Evolutionary conservation across 2,113 vertebrate species (phyloP), one percentile per base, ranked within the genome.

Genomic region (Edolisoma coerulescens): DNA sequence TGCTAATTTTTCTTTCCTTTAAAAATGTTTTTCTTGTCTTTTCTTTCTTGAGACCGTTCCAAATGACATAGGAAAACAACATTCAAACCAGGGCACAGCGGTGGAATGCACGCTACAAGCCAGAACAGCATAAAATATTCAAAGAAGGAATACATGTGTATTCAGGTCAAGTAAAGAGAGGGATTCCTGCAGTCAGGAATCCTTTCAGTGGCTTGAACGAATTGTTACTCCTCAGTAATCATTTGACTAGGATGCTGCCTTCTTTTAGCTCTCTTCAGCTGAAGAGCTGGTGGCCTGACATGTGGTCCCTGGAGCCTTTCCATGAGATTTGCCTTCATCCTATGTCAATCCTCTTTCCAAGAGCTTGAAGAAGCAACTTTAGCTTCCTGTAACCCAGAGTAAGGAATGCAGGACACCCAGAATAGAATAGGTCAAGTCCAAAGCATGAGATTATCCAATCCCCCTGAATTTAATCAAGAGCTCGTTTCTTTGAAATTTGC

Each of bases 71-170:
- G 4, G 19, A 87, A 94, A 84, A 15, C 37, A 78, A 28, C 26
- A 50, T 69, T 91, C 28, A 69, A 89, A 82, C n/a, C 41, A 82
- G n/a, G 61, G 6, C 47, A 42, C 24, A 30, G 45, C 22, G 79
- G 45, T 54, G 63, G 84, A 91, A 95, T 35, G 53, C 30, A 28
- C 18, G n/a, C 44, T 57, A 65, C 57, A 53, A 89, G 81, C 53
- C 74, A 91, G 65, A 91, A 69, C 45, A 69, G 32, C 54, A 87
- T 93, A 57, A 96, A 97, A 93, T 96, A 93, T 93, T 94, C 74
- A 91, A 75, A 87, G 87, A 89, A 94, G 44, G 61, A 75, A 73
- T 61, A 78, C 15, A 7, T 27, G 20, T 3, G 0, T 64, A 87
- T 87, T 93, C 77, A 95, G 91, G 94, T 93, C 84, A 84, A 82